phyloP scores from a whole-genome alignment of 2,797 vertebrate species.

The Manis crassicaudata region DNA sequence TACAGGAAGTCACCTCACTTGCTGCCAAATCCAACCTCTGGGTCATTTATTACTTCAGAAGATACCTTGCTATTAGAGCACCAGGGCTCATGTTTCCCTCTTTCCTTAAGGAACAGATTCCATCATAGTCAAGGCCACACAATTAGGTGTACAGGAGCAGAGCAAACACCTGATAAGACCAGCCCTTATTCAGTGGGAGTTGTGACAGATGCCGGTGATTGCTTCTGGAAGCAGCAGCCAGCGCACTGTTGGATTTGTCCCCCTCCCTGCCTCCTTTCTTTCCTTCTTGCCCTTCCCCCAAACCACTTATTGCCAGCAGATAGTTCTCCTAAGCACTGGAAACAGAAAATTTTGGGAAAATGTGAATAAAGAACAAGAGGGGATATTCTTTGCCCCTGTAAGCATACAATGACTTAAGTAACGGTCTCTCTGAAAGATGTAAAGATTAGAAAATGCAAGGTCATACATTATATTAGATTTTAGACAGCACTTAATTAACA shows the following conservation, averaged over 20 bases:
- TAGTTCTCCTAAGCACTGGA: not conserved
- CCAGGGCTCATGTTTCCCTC: not conserved
- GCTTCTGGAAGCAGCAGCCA: constrained; percentile 32
- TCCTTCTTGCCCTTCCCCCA: accelerated
- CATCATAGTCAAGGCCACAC: constrained; percentile 32
- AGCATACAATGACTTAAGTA: not conserved
- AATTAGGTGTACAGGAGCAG: not conserved
- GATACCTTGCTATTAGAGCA: constrained; percentile 42
- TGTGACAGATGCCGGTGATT: not conserved
- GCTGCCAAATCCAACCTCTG: constrained; percentile 23
- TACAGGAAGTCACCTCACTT: not conserved
- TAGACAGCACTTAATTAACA: not conserved
- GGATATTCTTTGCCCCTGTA: not conserved
- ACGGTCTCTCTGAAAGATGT: not conserved
- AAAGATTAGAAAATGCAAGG: constrained; percentile 1
- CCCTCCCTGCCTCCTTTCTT: too few relatives aligned
- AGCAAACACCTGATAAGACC: not conserved
- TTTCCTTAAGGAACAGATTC: constrained; percentile 60
- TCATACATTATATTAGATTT: not conserved
- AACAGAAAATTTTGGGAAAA: constrained; percentile 12
- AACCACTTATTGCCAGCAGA: not conserved
- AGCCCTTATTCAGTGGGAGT: not conserved
- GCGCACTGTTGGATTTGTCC: not conserved
- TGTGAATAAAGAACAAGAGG: not conserved
- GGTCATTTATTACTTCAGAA: constrained; percentile 62